Conservation (phyloP, 37 sponge, comb jelly and placozoan genomes). For the Halisarca cf. caerulea region DNA sequence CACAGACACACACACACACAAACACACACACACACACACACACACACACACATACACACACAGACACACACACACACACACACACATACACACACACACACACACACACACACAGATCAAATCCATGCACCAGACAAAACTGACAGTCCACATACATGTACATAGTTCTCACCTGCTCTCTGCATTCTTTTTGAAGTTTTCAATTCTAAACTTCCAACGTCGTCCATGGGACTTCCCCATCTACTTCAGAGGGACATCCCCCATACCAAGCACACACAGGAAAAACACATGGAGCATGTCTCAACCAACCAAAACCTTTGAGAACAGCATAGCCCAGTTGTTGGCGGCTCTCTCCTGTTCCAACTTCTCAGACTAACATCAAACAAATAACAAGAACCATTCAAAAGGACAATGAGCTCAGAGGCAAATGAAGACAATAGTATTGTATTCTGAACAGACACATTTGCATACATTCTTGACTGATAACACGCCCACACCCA, state of each 20-base stretch:
- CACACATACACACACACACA: slow-evolving; percentile 8
- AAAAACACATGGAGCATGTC: neutral
- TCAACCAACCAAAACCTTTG: slow-evolving; percentile 51
- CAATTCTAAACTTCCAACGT: slow-evolving; percentile 87
- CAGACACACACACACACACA: no score
- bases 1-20: no score
- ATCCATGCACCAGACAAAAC: neutral
- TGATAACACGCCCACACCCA: no score
- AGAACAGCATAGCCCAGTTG: slow-evolving; percentile 76
- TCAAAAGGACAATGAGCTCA: neutral
- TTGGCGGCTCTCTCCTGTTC: slow-evolving; percentile 47
- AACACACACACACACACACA: no score
- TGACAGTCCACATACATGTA: neutral
- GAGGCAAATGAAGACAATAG: neutral
- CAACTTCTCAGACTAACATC: slow-evolving; percentile 71
- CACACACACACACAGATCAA: neutral
- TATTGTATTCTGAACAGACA: neutral
- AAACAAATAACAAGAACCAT: neutral
- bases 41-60: no score
- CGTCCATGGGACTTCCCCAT: slow-evolving; percentile 63
- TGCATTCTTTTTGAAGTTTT: slow-evolving; percentile 66
- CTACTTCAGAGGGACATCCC: neutral
- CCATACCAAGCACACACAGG: neutral
- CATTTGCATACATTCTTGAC: no score
- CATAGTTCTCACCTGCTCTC: slow-evolving; percentile 41